phyloP scores from a whole-genome alignment of 2,113 vertebrate species.

The Triplophysa rosa region DNA sequence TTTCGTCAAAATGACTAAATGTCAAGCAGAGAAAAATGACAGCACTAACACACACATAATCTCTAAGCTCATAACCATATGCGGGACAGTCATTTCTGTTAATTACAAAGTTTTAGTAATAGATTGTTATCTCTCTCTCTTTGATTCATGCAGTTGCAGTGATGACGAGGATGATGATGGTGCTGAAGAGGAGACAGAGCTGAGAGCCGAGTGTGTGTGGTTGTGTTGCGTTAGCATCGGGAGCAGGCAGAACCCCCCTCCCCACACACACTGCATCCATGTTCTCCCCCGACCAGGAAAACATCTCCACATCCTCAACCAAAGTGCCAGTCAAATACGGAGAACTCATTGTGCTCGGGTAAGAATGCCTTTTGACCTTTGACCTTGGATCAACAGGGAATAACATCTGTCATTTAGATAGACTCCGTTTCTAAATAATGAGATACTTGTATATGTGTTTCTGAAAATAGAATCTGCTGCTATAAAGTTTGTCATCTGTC shows the following conservation, averaged over 20 bases:
- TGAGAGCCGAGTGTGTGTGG: constrained; percentile 60
- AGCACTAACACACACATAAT: no score
- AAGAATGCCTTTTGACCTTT: constrained; percentile 64
- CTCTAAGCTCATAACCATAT: no score
- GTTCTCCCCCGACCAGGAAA: constrained; percentile 99
- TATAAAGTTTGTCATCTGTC: not conserved
- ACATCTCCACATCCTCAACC: constrained; percentile 89
- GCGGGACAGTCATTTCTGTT: no score
- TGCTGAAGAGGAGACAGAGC: constrained; percentile 62
- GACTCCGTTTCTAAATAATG: not conserved
- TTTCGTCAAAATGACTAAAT: not conserved
- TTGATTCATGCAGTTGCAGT: constrained; percentile 39
- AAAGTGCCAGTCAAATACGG: constrained; percentile 99
- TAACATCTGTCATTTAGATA: not conserved
- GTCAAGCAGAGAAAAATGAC: no score
- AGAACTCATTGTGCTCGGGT: constrained; percentile 99
- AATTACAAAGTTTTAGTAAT: not conserved
- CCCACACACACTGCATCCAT: constrained; percentile 81
- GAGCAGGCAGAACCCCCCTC: constrained; percentile 40
- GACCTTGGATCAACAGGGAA: constrained; percentile 1
- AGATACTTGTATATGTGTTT: not conserved
- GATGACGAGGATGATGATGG: constrained; percentile 53
- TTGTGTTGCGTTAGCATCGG: constrained; percentile 36
- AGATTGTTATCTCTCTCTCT: constrained; percentile 39
- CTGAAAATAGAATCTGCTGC: not conserved